phyloP scores from a whole-genome alignment of 2,113 vertebrate genomes.

The Apodemus speciosus region DNA sequence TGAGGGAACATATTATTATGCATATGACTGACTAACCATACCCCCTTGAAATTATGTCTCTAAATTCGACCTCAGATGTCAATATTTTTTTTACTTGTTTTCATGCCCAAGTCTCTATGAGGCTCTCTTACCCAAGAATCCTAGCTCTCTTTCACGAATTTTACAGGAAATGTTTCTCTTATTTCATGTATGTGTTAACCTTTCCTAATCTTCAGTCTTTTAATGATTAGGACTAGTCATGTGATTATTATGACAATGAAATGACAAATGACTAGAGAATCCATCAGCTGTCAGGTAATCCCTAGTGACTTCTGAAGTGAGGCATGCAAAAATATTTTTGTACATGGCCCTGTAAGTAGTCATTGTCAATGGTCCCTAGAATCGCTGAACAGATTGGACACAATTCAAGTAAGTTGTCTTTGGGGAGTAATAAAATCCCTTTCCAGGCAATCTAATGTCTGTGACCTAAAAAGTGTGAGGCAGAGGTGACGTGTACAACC shows the following conservation, averaged over 20 bases:
- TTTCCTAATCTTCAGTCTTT: conserved; percentile 56
- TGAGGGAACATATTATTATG: conserved; percentile 26
- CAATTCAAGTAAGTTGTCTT: conserved; percentile 63
- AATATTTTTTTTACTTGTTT: conserved; percentile 67
- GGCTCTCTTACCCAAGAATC: conserved; percentile 58
- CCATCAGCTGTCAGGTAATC: conserved; percentile 74
- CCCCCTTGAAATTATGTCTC: conserved; percentile 55
- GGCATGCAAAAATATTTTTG: conserved; percentile 62
- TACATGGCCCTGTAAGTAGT: conserved; percentile 64
- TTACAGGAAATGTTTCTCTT: conserved; percentile 54
- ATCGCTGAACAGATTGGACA: conserved; percentile 47
- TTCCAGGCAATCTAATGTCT: conserved; percentile 70
- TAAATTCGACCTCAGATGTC: conserved; percentile 48
- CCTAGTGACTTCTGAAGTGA: conserved; percentile 68
- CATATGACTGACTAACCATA: conserved; percentile 7
- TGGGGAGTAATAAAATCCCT: conserved; percentile 66
- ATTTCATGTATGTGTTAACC: conserved; percentile 51
- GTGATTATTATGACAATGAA: not conserved
- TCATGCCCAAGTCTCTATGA: conserved; percentile 40
- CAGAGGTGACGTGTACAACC: conserved; percentile 55
- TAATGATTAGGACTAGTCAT: conserved; percentile 50
- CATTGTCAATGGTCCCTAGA: conserved; percentile 62
- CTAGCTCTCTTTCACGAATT: conserved; percentile 52
- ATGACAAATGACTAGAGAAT: conserved; percentile 77
- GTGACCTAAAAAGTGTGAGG: conserved; percentile 69